These are phyloP conservation scores for Catagonus wagneri DNA, from an alignment of 2,113 vertebrate species.

Conservation along the genomic window DNA sequence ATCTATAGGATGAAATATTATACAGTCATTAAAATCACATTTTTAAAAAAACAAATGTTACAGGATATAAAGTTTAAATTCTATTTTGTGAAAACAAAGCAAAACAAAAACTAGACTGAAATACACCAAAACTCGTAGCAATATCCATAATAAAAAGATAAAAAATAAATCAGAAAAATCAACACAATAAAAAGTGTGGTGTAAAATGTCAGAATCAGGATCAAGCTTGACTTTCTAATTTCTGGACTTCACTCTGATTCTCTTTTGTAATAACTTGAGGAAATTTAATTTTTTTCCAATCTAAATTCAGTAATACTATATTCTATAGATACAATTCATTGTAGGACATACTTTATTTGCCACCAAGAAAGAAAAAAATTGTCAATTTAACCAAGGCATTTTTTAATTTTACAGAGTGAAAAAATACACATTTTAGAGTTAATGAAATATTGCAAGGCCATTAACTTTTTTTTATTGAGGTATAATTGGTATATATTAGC, in stretches of 20 bases:
- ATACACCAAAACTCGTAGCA: not conserved
- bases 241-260: not conserved
- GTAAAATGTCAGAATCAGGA: not conserved
- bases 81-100: conserved; percentile 30
- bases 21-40: not conserved
- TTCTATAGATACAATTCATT: not conserved
- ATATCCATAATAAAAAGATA: not conserved
- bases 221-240: not conserved
- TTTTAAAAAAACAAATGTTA: conserved; percentile 8
- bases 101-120: not conserved
- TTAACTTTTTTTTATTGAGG: not conserved
- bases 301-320: conserved; percentile 1
- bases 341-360: not conserved
- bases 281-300: not conserved
- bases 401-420: not conserved
- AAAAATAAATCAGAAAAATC: not conserved
- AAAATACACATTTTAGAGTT: not conserved
- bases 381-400: not conserved
- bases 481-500: not conserved
- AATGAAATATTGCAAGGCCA: not conserved
- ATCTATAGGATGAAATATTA: not conserved
- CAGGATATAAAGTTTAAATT: not conserved
- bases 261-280: not conserved
- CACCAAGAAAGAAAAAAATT: not conserved
- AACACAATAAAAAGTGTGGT: not conserved